These are phyloP conservation scores for Coleophora deauratella DNA, from an alignment of 2,888 invertebrate species.

Conservation along the genomic window DNA sequence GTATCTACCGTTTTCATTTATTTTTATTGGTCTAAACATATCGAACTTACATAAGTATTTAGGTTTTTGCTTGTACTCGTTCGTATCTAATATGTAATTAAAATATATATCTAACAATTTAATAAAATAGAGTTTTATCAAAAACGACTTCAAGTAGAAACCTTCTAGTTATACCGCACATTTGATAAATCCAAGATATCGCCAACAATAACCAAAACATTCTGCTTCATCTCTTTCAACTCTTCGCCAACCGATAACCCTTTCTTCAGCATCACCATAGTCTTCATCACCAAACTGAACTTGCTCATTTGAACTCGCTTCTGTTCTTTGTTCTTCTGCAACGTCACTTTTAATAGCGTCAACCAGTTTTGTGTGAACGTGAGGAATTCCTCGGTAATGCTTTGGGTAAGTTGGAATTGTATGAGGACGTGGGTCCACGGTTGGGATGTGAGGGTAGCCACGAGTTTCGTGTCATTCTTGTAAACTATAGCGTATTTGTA, in stretches of 20 bases:
- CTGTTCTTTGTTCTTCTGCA: conserved; percentile 35
- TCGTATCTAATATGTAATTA: too few species aligned
- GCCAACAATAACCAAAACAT: conserved; percentile 32
- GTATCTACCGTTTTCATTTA: too few species aligned
- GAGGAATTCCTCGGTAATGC: conserved; percentile 44
- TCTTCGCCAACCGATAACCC: conserved; percentile 29
- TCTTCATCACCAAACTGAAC: conserved; percentile 46
- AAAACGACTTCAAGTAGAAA: too few species aligned
- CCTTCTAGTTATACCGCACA: background rate
- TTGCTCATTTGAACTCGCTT: conserved; percentile 34
- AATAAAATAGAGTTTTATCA: too few species aligned
- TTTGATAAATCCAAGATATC: conserved; percentile 39
- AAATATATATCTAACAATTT: too few species aligned
- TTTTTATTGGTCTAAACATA: too few species aligned
- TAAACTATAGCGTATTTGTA: conserved; percentile 53
- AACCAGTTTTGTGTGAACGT: conserved; percentile 52
- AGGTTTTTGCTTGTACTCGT: too few species aligned
- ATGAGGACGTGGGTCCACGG: conserved; percentile 58
- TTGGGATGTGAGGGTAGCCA: conserved; percentile 49
- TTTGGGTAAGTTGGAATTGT: conserved; percentile 56
- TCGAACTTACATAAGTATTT: too few species aligned
- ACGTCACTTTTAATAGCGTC: conserved; percentile 43
- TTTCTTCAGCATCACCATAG: conserved; percentile 41
- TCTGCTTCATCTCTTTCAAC: conserved; percentile 31
- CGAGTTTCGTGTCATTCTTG: conserved; percentile 46